phyloP scores from a whole-genome alignment of 2,113 vertebrate genomes.

The Emberiza fucata region DNA sequence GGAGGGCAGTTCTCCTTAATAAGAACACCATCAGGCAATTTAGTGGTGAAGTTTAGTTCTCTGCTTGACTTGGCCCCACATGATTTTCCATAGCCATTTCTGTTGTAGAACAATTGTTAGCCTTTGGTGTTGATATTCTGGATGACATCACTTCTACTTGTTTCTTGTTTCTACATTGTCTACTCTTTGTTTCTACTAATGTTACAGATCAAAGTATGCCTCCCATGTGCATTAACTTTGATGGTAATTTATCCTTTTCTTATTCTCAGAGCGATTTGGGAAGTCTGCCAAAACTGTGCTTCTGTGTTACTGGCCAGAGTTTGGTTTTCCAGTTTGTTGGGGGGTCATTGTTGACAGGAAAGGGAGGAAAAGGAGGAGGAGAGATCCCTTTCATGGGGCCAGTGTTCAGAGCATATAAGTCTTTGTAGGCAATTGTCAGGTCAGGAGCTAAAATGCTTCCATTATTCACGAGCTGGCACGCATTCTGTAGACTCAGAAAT shows the following conservation, averaged over 20 bases:
- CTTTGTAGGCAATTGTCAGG: conserved; percentile 53
- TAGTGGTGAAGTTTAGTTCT: conserved; percentile 4
- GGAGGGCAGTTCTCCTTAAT: conserved; percentile 49
- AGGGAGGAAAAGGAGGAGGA: background rate
- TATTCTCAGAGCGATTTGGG: background rate
- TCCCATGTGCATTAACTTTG: background rate
- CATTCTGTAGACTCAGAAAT: conserved; percentile 25
- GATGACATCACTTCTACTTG: background rate
- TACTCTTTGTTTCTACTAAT: background rate
- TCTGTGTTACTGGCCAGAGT: background rate
- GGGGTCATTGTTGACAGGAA: background rate
- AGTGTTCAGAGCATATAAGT: conserved; percentile 16
- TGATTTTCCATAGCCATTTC: background rate
- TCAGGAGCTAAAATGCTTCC: conserved; percentile 53
- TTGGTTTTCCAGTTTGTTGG: background rate
- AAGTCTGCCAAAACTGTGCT: background rate
- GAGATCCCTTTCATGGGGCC: background rate
- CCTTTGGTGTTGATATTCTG: background rate
- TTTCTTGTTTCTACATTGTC: background rate
- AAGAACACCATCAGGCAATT: conserved; percentile 38
- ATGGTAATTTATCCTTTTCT: background rate
- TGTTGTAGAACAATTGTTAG: background rate
- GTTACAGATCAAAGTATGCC: background rate
- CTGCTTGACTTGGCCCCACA: conserved; percentile 20
- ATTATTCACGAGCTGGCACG: conserved; percentile 49